phyloP scores from a whole-genome alignment of 53 echinoderm and acorn worm species.

The Mesocentrotus franciscanus region DNA sequence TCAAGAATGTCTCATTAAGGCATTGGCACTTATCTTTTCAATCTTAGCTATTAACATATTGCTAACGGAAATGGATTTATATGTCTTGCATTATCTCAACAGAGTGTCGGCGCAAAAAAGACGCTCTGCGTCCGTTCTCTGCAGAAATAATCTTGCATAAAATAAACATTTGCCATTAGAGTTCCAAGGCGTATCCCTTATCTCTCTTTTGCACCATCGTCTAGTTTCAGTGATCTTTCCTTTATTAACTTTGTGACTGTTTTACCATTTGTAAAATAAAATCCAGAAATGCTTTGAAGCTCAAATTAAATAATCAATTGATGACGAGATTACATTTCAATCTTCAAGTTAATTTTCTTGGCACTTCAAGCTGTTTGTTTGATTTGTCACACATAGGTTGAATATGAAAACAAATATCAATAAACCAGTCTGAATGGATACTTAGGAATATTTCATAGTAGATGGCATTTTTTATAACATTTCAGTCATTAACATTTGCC shows the following conservation, averaged over 20 bases:
- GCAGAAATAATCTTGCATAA: background rate
- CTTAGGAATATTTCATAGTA: no score
- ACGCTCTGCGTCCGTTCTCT: background rate
- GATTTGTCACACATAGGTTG: background rate
- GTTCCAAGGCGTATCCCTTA: background rate
- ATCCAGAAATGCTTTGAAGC: background rate
- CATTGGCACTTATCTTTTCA: no score
- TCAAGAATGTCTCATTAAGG: no score
- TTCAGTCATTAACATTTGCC: no score
- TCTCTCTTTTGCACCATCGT: background rate
- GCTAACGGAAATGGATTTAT: background rate
- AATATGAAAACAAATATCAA: background rate
- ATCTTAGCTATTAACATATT: no score
- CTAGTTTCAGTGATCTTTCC: background rate
- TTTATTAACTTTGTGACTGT: background rate
- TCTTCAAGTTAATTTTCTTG: background rate
- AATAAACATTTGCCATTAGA: background rate
- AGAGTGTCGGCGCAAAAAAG: background rate
- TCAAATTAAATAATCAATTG: background rate
- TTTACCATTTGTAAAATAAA: background rate
- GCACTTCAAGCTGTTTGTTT: background rate
- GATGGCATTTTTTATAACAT: no score
- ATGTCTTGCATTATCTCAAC: background rate
- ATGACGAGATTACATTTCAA: background rate
- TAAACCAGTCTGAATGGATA: no score